Evolutionary conservation across 1,140 invertebrate genomes (phyloP), one percentile per base, ranked within the genome.

Genomic region (Brachystomella parvula): DNA sequence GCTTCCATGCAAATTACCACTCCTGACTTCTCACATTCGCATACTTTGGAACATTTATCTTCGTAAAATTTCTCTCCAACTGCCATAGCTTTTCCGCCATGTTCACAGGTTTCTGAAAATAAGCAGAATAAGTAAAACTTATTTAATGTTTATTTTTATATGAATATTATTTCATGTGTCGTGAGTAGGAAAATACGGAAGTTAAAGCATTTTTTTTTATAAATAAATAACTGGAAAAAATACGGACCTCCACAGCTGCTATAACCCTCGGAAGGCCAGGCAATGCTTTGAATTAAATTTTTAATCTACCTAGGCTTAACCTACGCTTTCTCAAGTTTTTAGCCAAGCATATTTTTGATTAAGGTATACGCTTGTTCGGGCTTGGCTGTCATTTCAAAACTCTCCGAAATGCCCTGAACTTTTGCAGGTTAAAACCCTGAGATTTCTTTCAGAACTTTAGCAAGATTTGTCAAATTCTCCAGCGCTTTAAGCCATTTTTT

Each of bases 41-140:
- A 72, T 32, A 58, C 32, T 21, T 70, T 68, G 15, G 2, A 17
- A 58, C 72, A 74, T 26, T 69, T 65, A 1, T 74, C 60, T 2
- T 28, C 64, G 61, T 68, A 74, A 26, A 67, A 21, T 19, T 60
- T 68, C 26, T 64, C 31, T 44, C 72, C 72, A 33, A 66, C 39
- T 29, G 63, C 62, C 21, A 72, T n/a, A 31, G 44, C 64, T 1
- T 59, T 47, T 3, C 67, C 70, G 29, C 71, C 66, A 17, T 64
- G 49, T 30, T 62, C 58, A 64, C 71, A 73, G 9, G 63, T 24
- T 1, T 32, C 61, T 31, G 31, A 68, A 69, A 33, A 31, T 19
- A 28, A 26, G 21, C 33, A 24, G 24, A 28, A 47, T 32, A 33
- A 29, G 30, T 19, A 61, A 1, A 26, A 49, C 1, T 19, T 19